Percentiles rank a stretch among this genome's conserved stretches.
Conservation (phyloP, 2,113 vertebrate species). For the Bufo bufo region DNA sequence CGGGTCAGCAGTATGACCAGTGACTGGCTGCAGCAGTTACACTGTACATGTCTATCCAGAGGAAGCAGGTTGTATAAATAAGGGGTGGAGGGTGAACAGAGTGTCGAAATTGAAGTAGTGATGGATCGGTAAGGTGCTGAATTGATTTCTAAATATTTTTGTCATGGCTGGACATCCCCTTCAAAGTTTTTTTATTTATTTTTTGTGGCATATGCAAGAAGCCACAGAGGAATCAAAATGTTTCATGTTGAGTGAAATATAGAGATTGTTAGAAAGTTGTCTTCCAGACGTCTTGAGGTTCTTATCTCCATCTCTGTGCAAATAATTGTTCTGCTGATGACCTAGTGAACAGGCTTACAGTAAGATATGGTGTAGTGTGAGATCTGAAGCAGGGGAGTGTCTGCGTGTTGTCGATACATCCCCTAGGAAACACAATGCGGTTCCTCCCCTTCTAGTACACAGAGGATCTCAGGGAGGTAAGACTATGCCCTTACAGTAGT, state of each 20-base stretch:
- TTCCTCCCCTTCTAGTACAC: background rate
- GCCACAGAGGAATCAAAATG: background rate
- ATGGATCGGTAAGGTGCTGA: too few species aligned
- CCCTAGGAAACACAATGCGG: constrained; percentile 4
- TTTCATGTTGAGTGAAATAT: background rate
- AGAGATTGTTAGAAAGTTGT: background rate
- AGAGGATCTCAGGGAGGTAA: constrained; percentile 5
- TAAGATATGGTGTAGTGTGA: background rate
- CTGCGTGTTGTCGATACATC: background rate
- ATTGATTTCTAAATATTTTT: too few species aligned
- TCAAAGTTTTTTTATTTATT: too few species aligned
- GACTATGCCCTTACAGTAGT: background rate
- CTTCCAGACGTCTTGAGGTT: background rate
- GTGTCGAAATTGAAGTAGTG: too few species aligned
- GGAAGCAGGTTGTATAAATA: too few species aligned
- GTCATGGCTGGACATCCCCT: too few species aligned
- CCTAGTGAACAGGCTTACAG: background rate
- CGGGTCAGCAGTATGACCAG: too few species aligned
- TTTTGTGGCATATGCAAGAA: background rate
- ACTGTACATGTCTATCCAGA: too few species aligned
- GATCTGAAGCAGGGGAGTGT: background rate
- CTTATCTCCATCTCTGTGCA: background rate
- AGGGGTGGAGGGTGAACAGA: too few species aligned
- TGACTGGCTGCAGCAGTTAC: too few species aligned
- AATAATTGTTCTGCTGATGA: background rate